These are phyloP conservation scores for Urocynchramus pylzowi DNA, from an alignment of 2,113 vertebrate species.

Conservation along the genomic window DNA sequence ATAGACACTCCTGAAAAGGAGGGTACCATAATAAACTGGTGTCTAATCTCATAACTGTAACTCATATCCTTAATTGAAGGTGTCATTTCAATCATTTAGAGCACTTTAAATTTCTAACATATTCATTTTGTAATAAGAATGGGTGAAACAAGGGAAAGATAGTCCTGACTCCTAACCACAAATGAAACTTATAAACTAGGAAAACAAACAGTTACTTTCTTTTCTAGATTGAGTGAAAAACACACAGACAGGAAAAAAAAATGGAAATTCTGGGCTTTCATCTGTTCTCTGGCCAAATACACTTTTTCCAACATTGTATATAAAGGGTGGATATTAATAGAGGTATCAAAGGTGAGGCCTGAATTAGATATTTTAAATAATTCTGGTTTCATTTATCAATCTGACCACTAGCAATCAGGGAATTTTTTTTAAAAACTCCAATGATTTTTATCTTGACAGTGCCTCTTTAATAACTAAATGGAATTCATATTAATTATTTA, in stretches of 20 bases:
- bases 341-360: neutral
- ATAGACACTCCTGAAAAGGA: neutral
- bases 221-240: neutral
- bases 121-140: neutral
- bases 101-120: neutral
- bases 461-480: conserved; percentile 42
- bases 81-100: neutral
- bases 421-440: conserved; percentile 14
- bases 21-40: neutral
- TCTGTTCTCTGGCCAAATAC: neutral
- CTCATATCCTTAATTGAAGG: neutral
- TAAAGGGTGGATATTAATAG: neutral
- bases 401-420: neutral
- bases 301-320: neutral
- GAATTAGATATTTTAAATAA: neutral
- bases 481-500: conserved; percentile 56
- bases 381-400: neutral
- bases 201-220: neutral
- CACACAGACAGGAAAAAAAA: neutral
- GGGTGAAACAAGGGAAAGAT: neutral
- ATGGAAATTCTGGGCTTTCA: neutral
- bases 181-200: neutral
- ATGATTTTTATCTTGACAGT: conserved; percentile 28
- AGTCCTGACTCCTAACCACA: neutral
- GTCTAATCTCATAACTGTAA: neutral